These are phyloP conservation scores for Drosophila nr. medialis DNA, from an alignment of 2,888 invertebrate species.

Conservation along the genomic window DNA sequence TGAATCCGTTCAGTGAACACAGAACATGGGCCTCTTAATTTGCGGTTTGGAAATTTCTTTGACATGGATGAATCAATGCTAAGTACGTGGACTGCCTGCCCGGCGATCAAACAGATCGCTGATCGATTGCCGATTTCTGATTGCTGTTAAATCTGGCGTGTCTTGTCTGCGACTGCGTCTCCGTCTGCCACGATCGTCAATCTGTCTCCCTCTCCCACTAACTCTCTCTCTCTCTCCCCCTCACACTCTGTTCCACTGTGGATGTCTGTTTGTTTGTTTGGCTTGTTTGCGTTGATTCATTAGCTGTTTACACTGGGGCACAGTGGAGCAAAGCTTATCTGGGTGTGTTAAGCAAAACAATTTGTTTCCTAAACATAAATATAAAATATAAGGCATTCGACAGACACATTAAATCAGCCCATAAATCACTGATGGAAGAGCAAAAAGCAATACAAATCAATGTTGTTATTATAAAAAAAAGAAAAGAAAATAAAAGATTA, in stretches of 20 bases:
- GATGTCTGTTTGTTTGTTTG: constrained; percentile 11
- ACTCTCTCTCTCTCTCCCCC: not conserved
- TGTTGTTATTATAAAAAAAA: not conserved
- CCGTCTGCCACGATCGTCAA: constrained; percentile 44
- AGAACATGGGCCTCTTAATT: constrained; percentile 24
- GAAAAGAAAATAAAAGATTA: not conserved
- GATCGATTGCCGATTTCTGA: constrained; percentile 29
- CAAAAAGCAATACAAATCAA: not conserved
- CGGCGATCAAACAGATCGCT: constrained; percentile 17
- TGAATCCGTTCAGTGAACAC: constrained; percentile 20
- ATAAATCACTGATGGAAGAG: not conserved
- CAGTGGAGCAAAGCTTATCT: constrained; percentile 28
- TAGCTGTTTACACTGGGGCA: constrained; percentile 35
- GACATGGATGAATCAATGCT: constrained; percentile 51
- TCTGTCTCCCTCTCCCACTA: not conserved
- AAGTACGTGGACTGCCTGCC: constrained; percentile 34
- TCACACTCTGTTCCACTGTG: not conserved
- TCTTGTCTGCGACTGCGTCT: constrained; percentile 47
- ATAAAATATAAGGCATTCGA: not conserved
- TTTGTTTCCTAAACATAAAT: not conserved
- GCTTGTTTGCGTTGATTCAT: constrained; percentile 69
- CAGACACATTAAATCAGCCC: not conserved
- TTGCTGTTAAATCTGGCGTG: constrained; percentile 57
- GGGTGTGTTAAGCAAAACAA: not conserved
- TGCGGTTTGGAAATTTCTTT: constrained; percentile 39